phyloP scores from a whole-genome alignment of 2,888 invertebrate species.

The Drosophila cyrtoloma region DNA sequence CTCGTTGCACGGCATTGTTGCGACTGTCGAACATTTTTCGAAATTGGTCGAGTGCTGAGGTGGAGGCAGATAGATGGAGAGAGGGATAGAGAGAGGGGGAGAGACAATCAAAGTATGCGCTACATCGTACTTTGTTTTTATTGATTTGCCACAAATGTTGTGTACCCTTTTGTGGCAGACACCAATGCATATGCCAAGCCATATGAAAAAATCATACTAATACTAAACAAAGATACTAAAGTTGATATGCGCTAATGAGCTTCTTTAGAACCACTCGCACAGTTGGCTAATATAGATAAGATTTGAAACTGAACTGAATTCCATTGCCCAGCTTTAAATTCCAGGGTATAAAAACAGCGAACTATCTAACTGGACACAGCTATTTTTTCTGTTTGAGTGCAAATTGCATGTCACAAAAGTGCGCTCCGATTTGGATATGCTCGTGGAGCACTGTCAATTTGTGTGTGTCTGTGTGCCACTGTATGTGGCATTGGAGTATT shows the following conservation, averaged over 20 bases:
- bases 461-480: neutral
- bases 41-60: constrained; percentile 72
- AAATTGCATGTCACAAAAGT: constrained; percentile 56
- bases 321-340: neutral
- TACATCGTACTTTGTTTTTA: constrained; percentile 46
- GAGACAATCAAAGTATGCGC: constrained; percentile 5
- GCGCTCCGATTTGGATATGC: constrained; percentile 17
- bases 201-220: no score
- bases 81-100: no score
- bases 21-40: constrained; percentile 67
- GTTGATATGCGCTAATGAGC: no score
- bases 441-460: neutral
- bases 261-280: neutral
- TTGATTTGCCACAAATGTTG: constrained; percentile 40
- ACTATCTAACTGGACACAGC: neutral
- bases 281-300: neutral
- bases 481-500: constrained; percentile 64
- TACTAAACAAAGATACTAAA: no score
- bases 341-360: constrained; percentile 22
- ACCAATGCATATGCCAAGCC: neutral
- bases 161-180: neutral
- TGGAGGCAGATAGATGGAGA: constrained; percentile 20
- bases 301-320: neutral
- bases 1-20: constrained; percentile 24
- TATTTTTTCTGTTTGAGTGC: constrained; percentile 27